A percentile compares a stretch with the other conserved stretches of the same genome.
Evolutionary conservation across 2,113 vertebrate species (phyloP).

Genomic region (Ceuthmochares aereus): DNA sequence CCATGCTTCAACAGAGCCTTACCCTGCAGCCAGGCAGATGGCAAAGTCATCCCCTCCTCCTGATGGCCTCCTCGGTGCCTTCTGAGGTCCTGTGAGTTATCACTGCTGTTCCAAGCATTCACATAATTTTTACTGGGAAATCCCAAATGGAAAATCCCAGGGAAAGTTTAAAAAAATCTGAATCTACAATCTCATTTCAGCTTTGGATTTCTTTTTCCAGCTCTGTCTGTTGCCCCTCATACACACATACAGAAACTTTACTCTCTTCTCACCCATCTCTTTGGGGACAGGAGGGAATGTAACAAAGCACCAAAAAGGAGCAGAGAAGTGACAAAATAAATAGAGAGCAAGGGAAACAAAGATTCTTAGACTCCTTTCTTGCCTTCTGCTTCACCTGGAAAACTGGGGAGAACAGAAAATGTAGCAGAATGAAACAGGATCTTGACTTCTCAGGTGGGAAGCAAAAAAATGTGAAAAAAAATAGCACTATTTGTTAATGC

Average conservation of each 20-base stretch:
- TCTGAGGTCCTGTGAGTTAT: neutral
- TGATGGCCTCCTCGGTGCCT: neutral
- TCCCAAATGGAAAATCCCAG: neutral
- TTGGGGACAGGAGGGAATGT: neutral
- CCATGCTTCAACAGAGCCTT: neutral
- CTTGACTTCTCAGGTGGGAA: neutral
- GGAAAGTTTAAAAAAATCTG: neutral
- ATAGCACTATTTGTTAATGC: neutral
- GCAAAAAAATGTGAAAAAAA: neutral
- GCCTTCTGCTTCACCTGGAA: neutral
- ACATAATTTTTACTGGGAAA: neutral
- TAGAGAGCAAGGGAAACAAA: neutral
- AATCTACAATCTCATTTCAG: neutral
- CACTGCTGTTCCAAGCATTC: neutral
- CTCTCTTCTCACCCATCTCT: neutral
- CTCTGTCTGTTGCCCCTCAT: neutral
- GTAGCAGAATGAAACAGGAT: neutral
- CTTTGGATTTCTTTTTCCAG: neutral
- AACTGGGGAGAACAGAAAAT: neutral
- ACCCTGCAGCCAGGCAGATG: neutral
- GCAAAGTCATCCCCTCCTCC: neutral
- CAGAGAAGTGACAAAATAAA: neutral
- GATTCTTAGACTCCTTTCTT: neutral
- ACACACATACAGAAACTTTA: neutral
- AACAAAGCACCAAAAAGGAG: neutral